phyloP scores from a whole-genome alignment of 2,888 invertebrate genomes.

The Rhyacophila evoluta region DNA sequence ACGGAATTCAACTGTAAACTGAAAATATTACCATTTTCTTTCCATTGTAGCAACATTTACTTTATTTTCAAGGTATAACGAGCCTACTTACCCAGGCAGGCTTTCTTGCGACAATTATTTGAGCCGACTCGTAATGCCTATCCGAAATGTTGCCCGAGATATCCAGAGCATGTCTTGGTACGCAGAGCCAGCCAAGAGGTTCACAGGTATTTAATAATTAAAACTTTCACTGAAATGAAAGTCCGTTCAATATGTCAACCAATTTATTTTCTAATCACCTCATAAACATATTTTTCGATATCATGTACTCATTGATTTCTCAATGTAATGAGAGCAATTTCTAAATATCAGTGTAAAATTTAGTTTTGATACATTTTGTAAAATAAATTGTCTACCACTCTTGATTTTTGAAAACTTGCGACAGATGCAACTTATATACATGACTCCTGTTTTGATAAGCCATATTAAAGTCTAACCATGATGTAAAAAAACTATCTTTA shows the following conservation, averaged over 20 bases:
- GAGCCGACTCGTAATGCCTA: conserved; percentile 75
- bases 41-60: too few species aligned
- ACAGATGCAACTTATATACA: too few species aligned
- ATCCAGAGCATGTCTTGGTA: conserved; percentile 76
- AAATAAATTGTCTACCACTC: too few species aligned
- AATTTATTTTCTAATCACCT: neutral
- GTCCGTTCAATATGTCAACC: neutral
- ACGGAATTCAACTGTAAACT: too few species aligned
- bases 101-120: conserved; percentile 80
- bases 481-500: too few species aligned
- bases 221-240: neutral
- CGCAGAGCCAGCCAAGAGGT: conserved; percentile 76
- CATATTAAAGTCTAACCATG: too few species aligned
- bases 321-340: neutral
- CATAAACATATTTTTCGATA: neutral
- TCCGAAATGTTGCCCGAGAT: conserved; percentile 73
- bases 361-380: too few species aligned
- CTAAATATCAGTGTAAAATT: too few species aligned
- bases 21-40: too few species aligned
- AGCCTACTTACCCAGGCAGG: conserved; percentile 70
- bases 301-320: neutral
- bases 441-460: too few species aligned
- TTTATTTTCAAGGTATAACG: conserved; percentile 53
- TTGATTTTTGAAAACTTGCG: too few species aligned
- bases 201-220: conserved; percentile 69